phyloP scores from a whole-genome alignment of 2,888 invertebrate genomes.

The Ectemnius cavifrons region DNA sequence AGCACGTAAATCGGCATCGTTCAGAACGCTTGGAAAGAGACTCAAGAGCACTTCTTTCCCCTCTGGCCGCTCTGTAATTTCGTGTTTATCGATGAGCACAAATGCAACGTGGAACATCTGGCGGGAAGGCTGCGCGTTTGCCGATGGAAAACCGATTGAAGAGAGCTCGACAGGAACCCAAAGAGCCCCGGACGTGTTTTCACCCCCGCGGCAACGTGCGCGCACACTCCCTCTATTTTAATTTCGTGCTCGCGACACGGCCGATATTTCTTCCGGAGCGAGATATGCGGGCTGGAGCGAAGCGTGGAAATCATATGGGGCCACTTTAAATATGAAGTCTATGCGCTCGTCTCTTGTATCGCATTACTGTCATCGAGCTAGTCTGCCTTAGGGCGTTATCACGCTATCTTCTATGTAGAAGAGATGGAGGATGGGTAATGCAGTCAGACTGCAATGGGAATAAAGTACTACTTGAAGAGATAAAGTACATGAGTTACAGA shows the following conservation, averaged over 20 bases:
- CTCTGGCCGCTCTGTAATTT: background rate
- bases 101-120: slow-evolving; percentile 40
- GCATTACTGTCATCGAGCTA: slow-evolving; percentile 33
- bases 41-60: slow-evolving; percentile 26
- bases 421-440: slow-evolving; percentile 31
- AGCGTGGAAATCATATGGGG: slow-evolving; percentile 10
- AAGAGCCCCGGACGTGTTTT: background rate
- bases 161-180: background rate
- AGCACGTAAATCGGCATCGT: slow-evolving; percentile 1
- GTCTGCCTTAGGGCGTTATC: slow-evolving; percentile 35
- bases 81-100: slow-evolving; percentile 35
- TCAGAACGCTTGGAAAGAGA: slow-evolving; percentile 34
- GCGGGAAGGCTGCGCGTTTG: slow-evolving; percentile 8
- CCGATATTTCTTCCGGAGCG: background rate
- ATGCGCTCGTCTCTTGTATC: slow-evolving; percentile 20
- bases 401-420: slow-evolving; percentile 26
- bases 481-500: slow-evolving; percentile 46
- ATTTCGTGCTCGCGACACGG: background rate
- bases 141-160: slow-evolving; percentile 16
- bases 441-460: slow-evolving; percentile 26
- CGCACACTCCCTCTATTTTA: background rate
- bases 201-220: slow-evolving; percentile 3
- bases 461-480: background rate
- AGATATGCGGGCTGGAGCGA: background rate
- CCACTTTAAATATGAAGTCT: slow-evolving; percentile 7